A percentile compares a stretch with the other conserved stretches of the same genome.
Evolutionary conservation across 35 echinoderm and acorn worm species (phyloP).

Genomic region (Nesometra sesokonis): DNA sequence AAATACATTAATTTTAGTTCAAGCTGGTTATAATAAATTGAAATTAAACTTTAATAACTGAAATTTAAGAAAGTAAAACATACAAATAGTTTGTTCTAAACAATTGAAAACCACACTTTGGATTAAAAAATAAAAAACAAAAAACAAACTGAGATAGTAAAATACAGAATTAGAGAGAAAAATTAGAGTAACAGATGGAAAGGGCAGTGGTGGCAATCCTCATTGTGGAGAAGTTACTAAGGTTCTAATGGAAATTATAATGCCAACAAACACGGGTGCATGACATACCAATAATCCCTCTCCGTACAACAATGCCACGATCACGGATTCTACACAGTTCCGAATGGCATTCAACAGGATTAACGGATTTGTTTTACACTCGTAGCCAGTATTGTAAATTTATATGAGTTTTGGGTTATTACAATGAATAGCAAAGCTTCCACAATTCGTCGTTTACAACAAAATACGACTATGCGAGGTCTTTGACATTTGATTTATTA

Average conservation of each 20-base stretch:
- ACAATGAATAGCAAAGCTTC: background rate
- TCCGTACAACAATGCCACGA: background rate
- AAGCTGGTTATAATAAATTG: no score
- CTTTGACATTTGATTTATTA: background rate
- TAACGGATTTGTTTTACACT: background rate
- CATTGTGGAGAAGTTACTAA: no score
- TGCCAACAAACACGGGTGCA: background rate
- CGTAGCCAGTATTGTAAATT: background rate
- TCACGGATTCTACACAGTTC: background rate
- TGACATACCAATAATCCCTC: background rate
- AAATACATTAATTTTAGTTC: no score
- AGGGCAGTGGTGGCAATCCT: no score
- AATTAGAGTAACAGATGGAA: no score
- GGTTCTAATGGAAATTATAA: background rate
- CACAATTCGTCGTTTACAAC: background rate
- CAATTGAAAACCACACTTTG: no score
- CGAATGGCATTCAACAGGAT: background rate
- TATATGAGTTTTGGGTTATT: background rate
- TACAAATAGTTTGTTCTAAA: no score
- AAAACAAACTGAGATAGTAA: no score
- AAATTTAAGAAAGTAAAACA: no score
- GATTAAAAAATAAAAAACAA: no score
- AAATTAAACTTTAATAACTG: no score
- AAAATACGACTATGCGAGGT: background rate
- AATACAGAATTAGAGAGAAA: no score